These are phyloP conservation scores for Phymatocera aterrima DNA, from an alignment of 2,888 invertebrate genomes.

Conservation along the genomic window DNA sequence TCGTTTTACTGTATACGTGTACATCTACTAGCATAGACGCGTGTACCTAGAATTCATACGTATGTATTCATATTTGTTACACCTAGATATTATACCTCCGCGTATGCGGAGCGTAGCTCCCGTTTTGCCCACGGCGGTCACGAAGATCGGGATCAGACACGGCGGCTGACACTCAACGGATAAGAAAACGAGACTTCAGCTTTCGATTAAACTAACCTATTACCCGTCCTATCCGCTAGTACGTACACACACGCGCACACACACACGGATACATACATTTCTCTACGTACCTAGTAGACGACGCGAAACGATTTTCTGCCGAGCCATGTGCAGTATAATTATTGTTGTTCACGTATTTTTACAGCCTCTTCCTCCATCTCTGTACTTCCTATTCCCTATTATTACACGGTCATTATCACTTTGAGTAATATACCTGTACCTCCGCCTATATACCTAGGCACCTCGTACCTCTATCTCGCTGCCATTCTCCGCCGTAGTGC, in stretches of 20 bases:
- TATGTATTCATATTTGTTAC: not conserved
- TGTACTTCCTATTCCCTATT: constrained; percentile 2
- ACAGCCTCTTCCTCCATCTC: not conserved
- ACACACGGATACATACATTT: too few species aligned
- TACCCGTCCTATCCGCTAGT: too few species aligned
- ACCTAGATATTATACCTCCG: too few species aligned
- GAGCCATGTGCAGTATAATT: constrained; percentile 24
- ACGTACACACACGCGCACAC: too few species aligned
- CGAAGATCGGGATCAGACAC: constrained; percentile 35
- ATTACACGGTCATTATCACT: constrained; percentile 41
- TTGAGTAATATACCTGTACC: not conserved
- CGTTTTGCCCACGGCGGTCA: constrained; percentile 41
- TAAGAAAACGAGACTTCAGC: not conserved
- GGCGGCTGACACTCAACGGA: constrained; percentile 29
- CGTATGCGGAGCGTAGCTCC: constrained; percentile 19
- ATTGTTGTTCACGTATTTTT: not conserved
- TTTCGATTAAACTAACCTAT: constrained; percentile 18
- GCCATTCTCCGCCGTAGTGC: not conserved
- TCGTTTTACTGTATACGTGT: too few species aligned
- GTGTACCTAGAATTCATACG: too few species aligned
- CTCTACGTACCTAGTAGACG: not conserved
- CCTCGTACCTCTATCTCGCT: not conserved
- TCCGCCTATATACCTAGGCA: not conserved
- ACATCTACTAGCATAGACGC: too few species aligned
- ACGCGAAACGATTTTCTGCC: not conserved